Percentiles rank a stretch among this genome's conserved stretches.
Conservation (phyloP, 92 coral and sea anemone species). For the Hydrozoanthus gracilis region DNA sequence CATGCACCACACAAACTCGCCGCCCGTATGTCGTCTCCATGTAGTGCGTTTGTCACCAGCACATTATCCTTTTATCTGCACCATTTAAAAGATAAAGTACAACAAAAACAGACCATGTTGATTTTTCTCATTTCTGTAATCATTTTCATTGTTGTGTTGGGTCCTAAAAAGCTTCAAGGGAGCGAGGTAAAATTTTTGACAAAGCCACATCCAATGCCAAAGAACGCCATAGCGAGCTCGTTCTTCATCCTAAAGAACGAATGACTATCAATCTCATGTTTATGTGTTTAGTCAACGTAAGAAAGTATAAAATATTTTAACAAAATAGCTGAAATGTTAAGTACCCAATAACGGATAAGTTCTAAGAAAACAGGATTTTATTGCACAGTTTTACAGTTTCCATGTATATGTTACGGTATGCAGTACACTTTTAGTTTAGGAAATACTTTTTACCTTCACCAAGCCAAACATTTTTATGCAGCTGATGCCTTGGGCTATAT, state of each 20-base stretch:
- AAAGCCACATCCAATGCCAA: too few species aligned
- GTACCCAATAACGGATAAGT: too few species aligned
- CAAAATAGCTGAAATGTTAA: too few species aligned
- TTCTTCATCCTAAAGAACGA: too few species aligned
- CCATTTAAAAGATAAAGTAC: background rate
- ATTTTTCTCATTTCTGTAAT: background rate
- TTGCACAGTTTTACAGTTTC: too few species aligned
- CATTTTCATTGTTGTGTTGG: background rate
- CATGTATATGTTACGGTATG: background rate
- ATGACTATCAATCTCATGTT: too few species aligned
- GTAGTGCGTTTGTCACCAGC: slow-evolving; percentile 39
- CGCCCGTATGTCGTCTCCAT: slow-evolving; percentile 36
- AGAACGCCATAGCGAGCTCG: too few species aligned
- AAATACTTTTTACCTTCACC: background rate
- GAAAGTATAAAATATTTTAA: too few species aligned
- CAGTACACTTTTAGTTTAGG: background rate
- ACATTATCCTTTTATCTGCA: slow-evolving; percentile 5
- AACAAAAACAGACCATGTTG: slow-evolving; percentile 1
- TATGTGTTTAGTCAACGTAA: too few species aligned
- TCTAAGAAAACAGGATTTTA: too few species aligned
- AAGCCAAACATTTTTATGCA: background rate
- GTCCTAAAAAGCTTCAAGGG: background rate
- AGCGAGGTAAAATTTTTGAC: background rate
- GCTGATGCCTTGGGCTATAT: slow-evolving; percentile 25
- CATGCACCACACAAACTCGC: background rate